Evolutionary conservation across 2,888 invertebrate genomes (phyloP).

Genomic region (Spodoptera picta): DNA sequence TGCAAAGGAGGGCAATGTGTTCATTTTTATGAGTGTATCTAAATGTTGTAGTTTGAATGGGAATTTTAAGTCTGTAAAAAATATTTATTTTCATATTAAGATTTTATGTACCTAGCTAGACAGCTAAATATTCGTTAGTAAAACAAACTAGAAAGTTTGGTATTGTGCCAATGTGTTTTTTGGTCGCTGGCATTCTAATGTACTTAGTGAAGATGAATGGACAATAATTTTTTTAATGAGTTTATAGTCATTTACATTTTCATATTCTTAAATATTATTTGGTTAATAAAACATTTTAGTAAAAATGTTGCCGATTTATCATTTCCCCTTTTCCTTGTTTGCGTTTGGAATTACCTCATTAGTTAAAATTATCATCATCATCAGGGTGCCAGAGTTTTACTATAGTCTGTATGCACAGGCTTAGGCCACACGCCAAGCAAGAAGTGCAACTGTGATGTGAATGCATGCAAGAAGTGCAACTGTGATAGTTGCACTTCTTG

Average conservation of each 20-base stretch:
- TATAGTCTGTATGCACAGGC: too few relatives aligned
- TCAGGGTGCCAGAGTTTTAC: too few relatives aligned
- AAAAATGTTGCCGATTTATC: neutral
- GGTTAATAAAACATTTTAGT: slow-evolving; percentile 36
- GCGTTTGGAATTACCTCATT: neutral
- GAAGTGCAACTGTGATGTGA: too few relatives aligned
- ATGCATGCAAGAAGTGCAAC: too few relatives aligned
- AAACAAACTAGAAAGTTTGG: slow-evolving; percentile 2
- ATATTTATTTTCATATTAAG: slow-evolving; percentile 16
- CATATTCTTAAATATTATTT: slow-evolving; percentile 32
- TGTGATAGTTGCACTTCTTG: too few relatives aligned
- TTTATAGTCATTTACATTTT: slow-evolving; percentile 12
- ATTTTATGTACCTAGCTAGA: neutral
- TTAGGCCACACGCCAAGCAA: too few relatives aligned
- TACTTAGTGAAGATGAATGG: slow-evolving; percentile 42
- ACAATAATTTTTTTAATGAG: slow-evolving; percentile 17
- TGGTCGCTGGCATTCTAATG: slow-evolving; percentile 28
- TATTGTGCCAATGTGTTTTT: slow-evolving; percentile 17
- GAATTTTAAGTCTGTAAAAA: slow-evolving; percentile 15
- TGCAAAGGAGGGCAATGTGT: neutral
- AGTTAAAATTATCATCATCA: neutral
- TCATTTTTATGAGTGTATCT: slow-evolving; percentile 1
- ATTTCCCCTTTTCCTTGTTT: slow-evolving; percentile 4
- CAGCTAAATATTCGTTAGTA: slow-evolving; percentile 16
- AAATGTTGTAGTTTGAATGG: slow-evolving; percentile 16